Evolutionary conservation across 2,797 vertebrate genomes (phyloP).

Genomic region (Chaenodraco wilsoni): DNA sequence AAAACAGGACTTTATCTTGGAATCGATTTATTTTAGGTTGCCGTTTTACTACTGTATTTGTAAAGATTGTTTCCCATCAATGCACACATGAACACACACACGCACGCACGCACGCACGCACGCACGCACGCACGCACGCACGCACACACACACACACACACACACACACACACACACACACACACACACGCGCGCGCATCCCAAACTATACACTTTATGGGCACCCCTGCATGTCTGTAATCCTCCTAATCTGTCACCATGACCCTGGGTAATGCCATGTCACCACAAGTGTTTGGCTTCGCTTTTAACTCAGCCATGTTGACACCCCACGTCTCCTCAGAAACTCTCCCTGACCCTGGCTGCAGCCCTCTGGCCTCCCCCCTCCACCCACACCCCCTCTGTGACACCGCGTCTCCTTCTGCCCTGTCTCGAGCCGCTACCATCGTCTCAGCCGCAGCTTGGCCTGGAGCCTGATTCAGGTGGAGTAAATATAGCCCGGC

Average conservation of each 20-base stretch:
- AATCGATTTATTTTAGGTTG: neutral
- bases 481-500: constrained; percentile 58
- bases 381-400: neutral
- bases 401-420: constrained; percentile 44
- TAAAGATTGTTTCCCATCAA: neutral
- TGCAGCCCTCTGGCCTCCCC: constrained; percentile 64
- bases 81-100: constrained; percentile 3
- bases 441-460: constrained; percentile 68
- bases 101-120: constrained; percentile 5
- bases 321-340: constrained; percentile 64
- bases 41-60: neutral
- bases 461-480: constrained; percentile 73
- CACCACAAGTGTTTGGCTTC: constrained; percentile 72
- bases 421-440: constrained; percentile 64
- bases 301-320: constrained; percentile 60
- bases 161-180: constrained; percentile 3
- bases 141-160: constrained; percentile 12
- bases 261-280: constrained; percentile 66
- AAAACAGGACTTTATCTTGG: neutral
- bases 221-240: constrained; percentile 61
- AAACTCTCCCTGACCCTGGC: constrained; percentile 57
- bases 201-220: constrained; percentile 33
- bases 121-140: constrained; percentile 1
- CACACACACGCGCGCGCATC: constrained; percentile 10
- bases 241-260: constrained; percentile 72